These are phyloP conservation scores for Diadegma fenestrale DNA, from an alignment of 2,888 invertebrate species.

Conservation along the genomic window DNA sequence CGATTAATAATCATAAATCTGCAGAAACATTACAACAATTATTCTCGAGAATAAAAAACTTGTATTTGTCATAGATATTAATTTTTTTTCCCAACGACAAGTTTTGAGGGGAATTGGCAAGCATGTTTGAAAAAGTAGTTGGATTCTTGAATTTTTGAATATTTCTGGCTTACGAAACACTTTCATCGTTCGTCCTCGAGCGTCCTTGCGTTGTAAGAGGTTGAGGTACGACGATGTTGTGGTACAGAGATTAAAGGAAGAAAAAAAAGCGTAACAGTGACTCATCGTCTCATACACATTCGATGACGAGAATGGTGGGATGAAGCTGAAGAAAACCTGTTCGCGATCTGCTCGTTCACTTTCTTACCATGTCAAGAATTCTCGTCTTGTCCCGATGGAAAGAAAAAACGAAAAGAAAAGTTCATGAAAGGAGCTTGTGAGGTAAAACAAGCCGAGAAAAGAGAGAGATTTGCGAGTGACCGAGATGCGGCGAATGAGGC, in stretches of 20 bases:
- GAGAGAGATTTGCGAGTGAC: constrained; percentile 26
- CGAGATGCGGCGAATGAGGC: constrained; percentile 33
- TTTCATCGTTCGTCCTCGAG: constrained; percentile 55
- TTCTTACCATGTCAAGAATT: constrained; percentile 45
- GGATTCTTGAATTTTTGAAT: background rate
- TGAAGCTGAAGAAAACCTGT: constrained; percentile 46
- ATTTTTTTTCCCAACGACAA: background rate
- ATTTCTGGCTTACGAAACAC: background rate
- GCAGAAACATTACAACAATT: background rate
- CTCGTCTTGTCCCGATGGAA: constrained; percentile 25
- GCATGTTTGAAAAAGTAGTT: background rate
- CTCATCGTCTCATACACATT: constrained; percentile 48
- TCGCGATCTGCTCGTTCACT: constrained; percentile 28
- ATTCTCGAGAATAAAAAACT: background rate
- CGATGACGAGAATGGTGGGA: constrained; percentile 24
- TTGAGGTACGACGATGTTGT: constrained; percentile 61
- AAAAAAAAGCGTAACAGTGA: constrained; percentile 47
- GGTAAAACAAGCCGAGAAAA: constrained; percentile 24
- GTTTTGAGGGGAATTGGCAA: background rate
- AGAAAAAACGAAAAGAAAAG: constrained; percentile 30
- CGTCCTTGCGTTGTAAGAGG: constrained; percentile 62
- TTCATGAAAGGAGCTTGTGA: constrained; percentile 3
- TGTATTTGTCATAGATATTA: background rate
- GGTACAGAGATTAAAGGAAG: constrained; percentile 37
- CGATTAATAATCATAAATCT: background rate